Conservation (phyloP, 2,888 invertebrate genomes). For the Argyra leucocephala region DNA sequence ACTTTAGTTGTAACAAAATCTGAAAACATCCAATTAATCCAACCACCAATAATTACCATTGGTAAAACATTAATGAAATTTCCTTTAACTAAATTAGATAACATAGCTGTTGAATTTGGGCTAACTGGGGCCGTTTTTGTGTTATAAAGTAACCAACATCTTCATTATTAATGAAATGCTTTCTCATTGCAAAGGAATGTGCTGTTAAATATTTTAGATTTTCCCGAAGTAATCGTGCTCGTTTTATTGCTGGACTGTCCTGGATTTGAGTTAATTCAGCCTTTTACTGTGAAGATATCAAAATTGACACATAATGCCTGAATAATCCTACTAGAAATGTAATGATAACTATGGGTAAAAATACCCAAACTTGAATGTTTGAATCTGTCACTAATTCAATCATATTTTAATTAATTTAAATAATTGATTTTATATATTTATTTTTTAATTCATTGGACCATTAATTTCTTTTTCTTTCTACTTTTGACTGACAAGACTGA, state of each 20-base stretch:
- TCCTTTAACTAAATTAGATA: slow-evolving; percentile 98
- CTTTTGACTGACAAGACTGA: no score
- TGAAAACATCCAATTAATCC: slow-evolving; percentile 99
- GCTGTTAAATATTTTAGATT: slow-evolving; percentile 95
- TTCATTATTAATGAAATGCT: slow-evolving; percentile 92
- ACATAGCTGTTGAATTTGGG: slow-evolving; percentile 91
- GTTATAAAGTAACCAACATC: slow-evolving; percentile 91
- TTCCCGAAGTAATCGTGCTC: slow-evolving; percentile 84
- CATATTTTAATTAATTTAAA: slow-evolving; percentile 44
- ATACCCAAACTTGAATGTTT: slow-evolving; percentile 96
- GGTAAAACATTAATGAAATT: slow-evolving; percentile 97
- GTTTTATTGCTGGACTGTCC: slow-evolving; percentile 92
- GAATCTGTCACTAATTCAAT: slow-evolving; percentile 89
- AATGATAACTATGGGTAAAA: slow-evolving; percentile 94
- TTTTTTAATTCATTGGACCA: no score
- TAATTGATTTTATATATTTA: no score
- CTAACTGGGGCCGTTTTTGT: slow-evolving; percentile 79
- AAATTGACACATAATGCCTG: slow-evolving; percentile 92
- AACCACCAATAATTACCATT: slow-evolving; percentile 96
- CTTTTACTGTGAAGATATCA: slow-evolving; percentile 90
- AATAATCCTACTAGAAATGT: slow-evolving; percentile 96
- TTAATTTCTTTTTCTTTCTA: no score
- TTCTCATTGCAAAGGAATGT: slow-evolving; percentile 82
- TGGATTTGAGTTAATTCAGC: slow-evolving; percentile 89
- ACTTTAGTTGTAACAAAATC: slow-evolving; percentile 99